Percentiles rank a stretch among this genome's conserved stretches.
phyloP scores from a whole-genome alignment of 2,113 vertebrate species.

The Oriolus oriolus region DNA sequence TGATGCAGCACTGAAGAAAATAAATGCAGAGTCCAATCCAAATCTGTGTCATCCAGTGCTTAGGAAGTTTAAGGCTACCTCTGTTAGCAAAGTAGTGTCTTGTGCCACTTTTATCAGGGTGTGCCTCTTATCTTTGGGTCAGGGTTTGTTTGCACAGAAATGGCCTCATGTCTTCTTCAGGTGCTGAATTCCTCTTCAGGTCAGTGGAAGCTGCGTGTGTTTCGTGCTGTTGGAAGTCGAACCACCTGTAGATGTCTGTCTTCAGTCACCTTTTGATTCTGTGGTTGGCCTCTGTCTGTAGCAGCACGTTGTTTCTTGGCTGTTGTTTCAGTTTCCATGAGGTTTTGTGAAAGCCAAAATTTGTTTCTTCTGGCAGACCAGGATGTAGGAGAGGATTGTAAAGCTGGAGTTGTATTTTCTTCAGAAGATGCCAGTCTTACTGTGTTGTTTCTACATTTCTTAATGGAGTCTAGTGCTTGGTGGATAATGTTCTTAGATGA shows the following conservation, averaged over 20 bases:
- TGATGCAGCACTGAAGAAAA: not conserved
- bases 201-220: not conserved
- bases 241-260: slow-evolving; percentile 44
- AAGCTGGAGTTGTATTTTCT: not conserved
- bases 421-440: not conserved
- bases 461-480: not conserved
- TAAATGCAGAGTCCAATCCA: not conserved
- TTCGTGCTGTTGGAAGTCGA: not conserved
- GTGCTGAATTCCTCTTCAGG: not conserved
- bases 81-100: not conserved
- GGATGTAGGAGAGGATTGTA: not conserved
- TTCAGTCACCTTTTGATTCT: not conserved
- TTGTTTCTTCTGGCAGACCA: not conserved
- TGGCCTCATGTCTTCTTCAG: not conserved
- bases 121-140: not conserved
- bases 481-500: not conserved
- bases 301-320: not conserved
- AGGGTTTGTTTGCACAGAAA: not conserved
- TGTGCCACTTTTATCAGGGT: not conserved
- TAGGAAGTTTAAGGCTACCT: not conserved
- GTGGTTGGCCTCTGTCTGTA: not conserved
- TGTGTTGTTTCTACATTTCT: not conserved
- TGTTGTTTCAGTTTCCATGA: not conserved
- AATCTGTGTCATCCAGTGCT: not conserved
- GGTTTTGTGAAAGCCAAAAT: not conserved